Evolutionary conservation across 2,113 vertebrate species (phyloP), one percentile per base, ranked within the genome.

Genomic region (Oncorhynchus kisutch): DNA sequence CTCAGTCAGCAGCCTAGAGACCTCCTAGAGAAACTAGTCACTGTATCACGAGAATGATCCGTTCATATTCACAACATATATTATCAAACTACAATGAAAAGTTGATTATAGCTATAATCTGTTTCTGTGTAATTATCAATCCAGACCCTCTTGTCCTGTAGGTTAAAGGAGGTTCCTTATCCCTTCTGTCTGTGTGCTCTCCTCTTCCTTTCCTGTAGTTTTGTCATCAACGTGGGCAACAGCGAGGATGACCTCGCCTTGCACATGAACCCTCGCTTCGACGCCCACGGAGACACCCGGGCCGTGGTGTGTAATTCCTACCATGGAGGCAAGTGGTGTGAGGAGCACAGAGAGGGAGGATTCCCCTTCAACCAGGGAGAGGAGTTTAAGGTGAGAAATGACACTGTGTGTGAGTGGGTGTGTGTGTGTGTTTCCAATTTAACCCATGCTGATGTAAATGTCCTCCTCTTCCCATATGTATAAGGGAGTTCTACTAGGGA

Each of bases 241-340:
- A 67, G 80, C 8, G 84, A 89, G 12, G 48, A 88, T n/a, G 86
- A 93, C 6, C 69, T 92, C 4, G 85, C 90, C 0, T 24, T 95
- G 54, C 93, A 94, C 16, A 22, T 94, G 18, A 94, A 94, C 82
- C 76, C 91, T 22, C 87, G 93, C 22, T 94, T 94, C n/a, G 84
- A 90, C 1, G 88, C 87, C 73, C 82, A 91, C 0, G 93, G 92
- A 25, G 91, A 93, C 4, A 78, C 88, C 73, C 86, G 84, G 1
- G 22, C 75, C 0, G 70, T 94, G 5, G 90, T 94, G 22, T 94
- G 90, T 74, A 95, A 95, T 88, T 94, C 93, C 3, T 93, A 74
- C 65, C 77, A 89, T 64, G 86, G 45, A 0, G 93, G 91, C 27
- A 80, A 2, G 18, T 94, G 92, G 93, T 89, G 92, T 11, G 77